Evolutionary conservation across 2,888 invertebrate species (phyloP).

Genomic region (Melangyna quadrimaculata): DNA sequence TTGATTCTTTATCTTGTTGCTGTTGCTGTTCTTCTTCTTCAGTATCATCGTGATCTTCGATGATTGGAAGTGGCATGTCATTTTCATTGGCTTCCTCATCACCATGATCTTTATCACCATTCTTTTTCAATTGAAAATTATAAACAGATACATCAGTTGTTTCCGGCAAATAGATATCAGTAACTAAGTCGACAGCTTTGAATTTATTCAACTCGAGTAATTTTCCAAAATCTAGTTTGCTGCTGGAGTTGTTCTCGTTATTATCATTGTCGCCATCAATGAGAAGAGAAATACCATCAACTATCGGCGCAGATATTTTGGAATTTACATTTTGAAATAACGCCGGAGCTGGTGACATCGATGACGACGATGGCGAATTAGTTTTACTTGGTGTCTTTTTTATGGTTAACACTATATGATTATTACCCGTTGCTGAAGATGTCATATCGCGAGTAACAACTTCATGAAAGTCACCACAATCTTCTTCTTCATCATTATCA

Average conservation of each 20-base stretch:
- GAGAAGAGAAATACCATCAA: too few relatives aligned
- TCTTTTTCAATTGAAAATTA: conserved; percentile 38
- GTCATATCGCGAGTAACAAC: conserved; percentile 76
- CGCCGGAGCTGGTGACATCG: conserved; percentile 72
- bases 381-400: conserved; percentile 78
- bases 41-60: not conserved
- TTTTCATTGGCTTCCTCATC: not conserved
- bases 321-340: conserved; percentile 14
- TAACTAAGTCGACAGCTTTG: conserved; percentile 27
- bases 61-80: not conserved
- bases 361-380: conserved; percentile 75
- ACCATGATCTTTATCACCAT: conserved; percentile 43
- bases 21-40: not conserved
- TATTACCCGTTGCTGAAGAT: conserved; percentile 73
- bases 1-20: not conserved
- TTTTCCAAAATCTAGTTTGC: conserved; percentile 2
- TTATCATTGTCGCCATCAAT: conserved; percentile 13
- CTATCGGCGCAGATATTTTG: conserved; percentile 19
- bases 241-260: not conserved
- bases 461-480: conserved; percentile 75
- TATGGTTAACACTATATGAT: conserved; percentile 79
- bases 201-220: not conserved
- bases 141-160: conserved; percentile 25
- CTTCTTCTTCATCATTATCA: conserved; percentile 64
- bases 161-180: conserved; percentile 31